Conservation (phyloP, 2,797 vertebrate species). For the Todus mexicanus region DNA sequence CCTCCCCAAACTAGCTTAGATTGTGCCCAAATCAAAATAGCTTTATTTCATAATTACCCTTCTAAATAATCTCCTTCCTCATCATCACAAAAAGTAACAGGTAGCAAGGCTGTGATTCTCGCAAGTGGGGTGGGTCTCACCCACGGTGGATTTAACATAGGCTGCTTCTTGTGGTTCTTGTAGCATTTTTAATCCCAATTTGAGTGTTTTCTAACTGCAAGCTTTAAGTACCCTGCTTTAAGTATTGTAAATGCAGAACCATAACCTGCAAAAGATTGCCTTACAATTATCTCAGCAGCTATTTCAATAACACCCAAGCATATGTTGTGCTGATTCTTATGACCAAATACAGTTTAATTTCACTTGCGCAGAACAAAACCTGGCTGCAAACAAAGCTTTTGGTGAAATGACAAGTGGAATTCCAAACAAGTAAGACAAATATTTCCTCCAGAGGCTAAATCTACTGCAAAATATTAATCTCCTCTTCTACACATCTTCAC, state of each 20-base stretch:
- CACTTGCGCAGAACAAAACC: conserved; percentile 66
- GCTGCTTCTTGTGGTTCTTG: background rate
- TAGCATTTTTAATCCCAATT: background rate
- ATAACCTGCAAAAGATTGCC: conserved; percentile 1
- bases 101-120: no score
- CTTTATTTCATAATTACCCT: background rate
- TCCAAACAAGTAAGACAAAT: conserved; percentile 74
- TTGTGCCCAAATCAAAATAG: background rate
- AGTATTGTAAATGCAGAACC: background rate
- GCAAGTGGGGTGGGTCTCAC: background rate
- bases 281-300: conserved; percentile 59
- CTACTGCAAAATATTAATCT: conserved; percentile 77
- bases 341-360: conserved; percentile 63
- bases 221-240: background rate
- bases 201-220: conserved; percentile 26
- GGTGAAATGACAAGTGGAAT: conserved; percentile 74
- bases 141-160: background rate
- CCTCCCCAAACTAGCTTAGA: background rate
- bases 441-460: conserved; percentile 76
- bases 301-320: conserved; percentile 57
- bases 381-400: conserved; percentile 58
- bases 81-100: no score
- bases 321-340: conserved; percentile 58
- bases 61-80: no score
- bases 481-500: conserved; percentile 75